Conservation (phyloP, 1,140 invertebrate species). For the Pteromalus puparum region DNA sequence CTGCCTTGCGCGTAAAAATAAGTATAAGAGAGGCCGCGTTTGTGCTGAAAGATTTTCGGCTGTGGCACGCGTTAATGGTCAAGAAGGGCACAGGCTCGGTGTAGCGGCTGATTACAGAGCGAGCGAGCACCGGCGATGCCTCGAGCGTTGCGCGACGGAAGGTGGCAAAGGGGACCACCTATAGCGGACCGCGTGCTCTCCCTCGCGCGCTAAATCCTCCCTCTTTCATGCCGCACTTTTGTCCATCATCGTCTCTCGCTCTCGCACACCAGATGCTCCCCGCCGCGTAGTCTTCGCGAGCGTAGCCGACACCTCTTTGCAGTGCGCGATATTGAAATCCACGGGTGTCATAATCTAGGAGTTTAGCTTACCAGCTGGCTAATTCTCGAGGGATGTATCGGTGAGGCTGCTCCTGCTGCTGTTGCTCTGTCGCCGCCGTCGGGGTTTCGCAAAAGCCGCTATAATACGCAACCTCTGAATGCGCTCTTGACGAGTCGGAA, state of each 20-base stretch:
- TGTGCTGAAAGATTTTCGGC: constrained; percentile 4
- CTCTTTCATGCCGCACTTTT: constrained; percentile 19
- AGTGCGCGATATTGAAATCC: constrained; percentile 36
- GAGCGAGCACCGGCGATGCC: constrained; percentile 48
- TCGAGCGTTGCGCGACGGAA: constrained; percentile 51
- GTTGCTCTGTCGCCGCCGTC: not conserved
- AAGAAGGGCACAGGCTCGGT: constrained; percentile 1
- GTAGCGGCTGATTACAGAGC: constrained; percentile 52
- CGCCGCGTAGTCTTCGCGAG: too few relatives aligned
- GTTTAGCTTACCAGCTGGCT: constrained; percentile 59
- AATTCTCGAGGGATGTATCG: constrained; percentile 50
- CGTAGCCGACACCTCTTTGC: not conserved
- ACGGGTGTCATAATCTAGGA: constrained; percentile 61
- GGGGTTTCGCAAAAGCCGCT: not conserved
- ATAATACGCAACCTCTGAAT: not conserved
- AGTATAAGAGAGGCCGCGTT: not conserved
- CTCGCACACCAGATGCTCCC: constrained; percentile 34
- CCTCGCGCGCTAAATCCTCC: constrained; percentile 50
- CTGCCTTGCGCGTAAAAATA: not conserved
- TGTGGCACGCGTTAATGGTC: not conserved
- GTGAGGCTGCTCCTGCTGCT: not conserved
- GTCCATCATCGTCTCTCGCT: constrained; percentile 44
- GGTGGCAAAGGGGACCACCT: constrained; percentile 62
- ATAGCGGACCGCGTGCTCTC: constrained; percentile 22
- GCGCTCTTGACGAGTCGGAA: constrained; percentile 23